phyloP scores from a whole-genome alignment of 2,113 vertebrate species.

The Sus scrofa region DNA sequence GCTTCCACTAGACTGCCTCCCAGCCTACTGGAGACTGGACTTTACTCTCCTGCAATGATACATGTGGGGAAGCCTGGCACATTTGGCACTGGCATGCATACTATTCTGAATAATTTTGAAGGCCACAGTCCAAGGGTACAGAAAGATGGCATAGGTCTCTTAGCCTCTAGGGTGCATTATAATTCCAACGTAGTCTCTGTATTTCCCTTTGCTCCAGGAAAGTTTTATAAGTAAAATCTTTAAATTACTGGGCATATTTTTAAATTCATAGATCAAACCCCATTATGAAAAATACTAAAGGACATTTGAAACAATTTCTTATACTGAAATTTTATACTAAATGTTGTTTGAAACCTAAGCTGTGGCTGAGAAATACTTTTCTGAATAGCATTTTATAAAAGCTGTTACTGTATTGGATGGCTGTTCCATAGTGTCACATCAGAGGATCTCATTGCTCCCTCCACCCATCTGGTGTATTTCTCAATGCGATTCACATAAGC shows the following conservation, averaged over 20 bases:
- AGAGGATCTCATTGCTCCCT: neutral
- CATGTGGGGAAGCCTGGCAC: neutral
- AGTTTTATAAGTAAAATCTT: conserved; percentile 59
- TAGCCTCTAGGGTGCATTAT: neutral
- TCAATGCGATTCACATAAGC: conserved; percentile 27
- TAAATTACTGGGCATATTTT: neutral
- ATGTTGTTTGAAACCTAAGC: conserved; percentile 53
- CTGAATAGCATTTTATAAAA: conserved; percentile 49
- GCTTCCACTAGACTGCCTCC: neutral
- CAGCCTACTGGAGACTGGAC: neutral
- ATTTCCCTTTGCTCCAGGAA: neutral
- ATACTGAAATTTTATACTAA: conserved; percentile 39
- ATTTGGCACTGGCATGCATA: neutral
- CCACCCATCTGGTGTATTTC: conserved; percentile 14
- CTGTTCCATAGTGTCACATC: neutral
- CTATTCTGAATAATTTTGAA: conserved; percentile 26
- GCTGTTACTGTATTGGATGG: neutral
- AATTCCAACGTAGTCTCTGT: neutral
- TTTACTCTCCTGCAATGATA: neutral
- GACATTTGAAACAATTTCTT: conserved; percentile 51
- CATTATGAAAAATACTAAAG: conserved; percentile 38
- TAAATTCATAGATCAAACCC: conserved; percentile 32
- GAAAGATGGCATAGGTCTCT: neutral
- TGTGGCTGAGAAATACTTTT: conserved; percentile 19
- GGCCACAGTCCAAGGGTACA: neutral